Evolutionary conservation across 2,797 vertebrate species (phyloP).

Genomic region (Tarsius wallacei): DNA sequence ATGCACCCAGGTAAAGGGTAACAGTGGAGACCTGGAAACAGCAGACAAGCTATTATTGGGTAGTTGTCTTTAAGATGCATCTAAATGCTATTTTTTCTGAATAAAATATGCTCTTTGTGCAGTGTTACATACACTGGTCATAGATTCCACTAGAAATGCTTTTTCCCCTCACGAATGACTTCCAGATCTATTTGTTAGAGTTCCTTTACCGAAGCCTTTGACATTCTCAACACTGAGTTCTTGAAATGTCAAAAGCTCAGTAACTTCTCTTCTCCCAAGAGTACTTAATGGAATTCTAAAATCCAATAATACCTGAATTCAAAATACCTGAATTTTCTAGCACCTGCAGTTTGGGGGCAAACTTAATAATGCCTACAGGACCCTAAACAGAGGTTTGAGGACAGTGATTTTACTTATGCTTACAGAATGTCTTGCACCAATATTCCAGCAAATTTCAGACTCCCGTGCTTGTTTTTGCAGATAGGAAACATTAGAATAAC

Average conservation of each 20-base stretch:
- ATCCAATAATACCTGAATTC: neutral
- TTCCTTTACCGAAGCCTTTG: neutral
- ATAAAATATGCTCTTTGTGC: neutral
- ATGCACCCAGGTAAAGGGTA: neutral
- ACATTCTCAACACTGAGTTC: neutral
- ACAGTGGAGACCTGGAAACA: neutral
- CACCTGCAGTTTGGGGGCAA: neutral
- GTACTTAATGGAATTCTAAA: slow-evolving; percentile 1
- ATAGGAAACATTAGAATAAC: neutral
- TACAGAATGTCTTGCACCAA: neutral
- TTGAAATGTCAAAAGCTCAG: neutral
- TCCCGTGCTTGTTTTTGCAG: neutral
- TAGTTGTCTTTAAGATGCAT: neutral
- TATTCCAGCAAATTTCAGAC: neutral
- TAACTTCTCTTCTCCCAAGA: neutral
- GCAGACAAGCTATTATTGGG: neutral
- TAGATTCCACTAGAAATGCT: neutral
- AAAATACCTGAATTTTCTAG: slow-evolving; percentile 1
- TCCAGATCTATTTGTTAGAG: neutral
- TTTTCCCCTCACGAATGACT: neutral
- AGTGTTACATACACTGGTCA: too few relatives aligned
- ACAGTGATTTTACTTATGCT: neutral
- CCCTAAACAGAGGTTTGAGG: neutral
- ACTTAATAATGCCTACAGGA: neutral
- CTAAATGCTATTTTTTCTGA: neutral